A percentile compares a stretch with the other conserved stretches of the same genome.
phyloP scores from a whole-genome alignment of 1,140 invertebrate genomes.

The Cotesia glomerata region DNA sequence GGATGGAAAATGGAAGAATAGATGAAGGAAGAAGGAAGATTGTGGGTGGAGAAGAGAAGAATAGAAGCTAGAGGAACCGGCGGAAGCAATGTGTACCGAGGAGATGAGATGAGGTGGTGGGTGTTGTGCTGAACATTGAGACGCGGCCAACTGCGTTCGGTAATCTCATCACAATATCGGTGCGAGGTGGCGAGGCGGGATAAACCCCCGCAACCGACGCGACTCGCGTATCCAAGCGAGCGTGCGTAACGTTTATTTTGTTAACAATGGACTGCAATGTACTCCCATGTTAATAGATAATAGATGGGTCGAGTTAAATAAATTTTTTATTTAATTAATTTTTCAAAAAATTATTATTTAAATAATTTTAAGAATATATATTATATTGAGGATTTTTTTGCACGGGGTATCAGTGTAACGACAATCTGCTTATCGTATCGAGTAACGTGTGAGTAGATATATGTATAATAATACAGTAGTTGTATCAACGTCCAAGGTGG shows the following conservation, averaged over 20 bases:
- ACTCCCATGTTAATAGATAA: slow-evolving; percentile 15
- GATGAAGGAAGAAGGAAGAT: background rate
- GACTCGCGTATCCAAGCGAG: slow-evolving; percentile 36
- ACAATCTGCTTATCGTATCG: too few species aligned
- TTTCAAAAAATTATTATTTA: too few species aligned
- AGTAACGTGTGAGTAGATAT: too few species aligned
- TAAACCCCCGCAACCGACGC: slow-evolving; percentile 49
- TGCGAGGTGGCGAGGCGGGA: slow-evolving; percentile 60
- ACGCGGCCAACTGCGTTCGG: slow-evolving; percentile 59
- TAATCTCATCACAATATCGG: slow-evolving; percentile 64
- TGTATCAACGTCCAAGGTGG: too few species aligned
- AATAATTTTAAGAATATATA: too few species aligned
- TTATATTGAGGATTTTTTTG: too few species aligned
- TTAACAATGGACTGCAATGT: slow-evolving; percentile 37
- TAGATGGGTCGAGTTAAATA: background rate
- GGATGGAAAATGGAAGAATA: background rate
- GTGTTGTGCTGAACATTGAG: slow-evolving; percentile 57
- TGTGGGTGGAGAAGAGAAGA: background rate
- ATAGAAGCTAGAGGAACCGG: slow-evolving; percentile 4
- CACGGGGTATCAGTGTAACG: too few species aligned
- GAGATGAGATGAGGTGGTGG: slow-evolving; percentile 11
- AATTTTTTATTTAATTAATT: background rate
- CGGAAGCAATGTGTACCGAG: slow-evolving; percentile 25
- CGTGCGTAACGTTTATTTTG: slow-evolving; percentile 47
- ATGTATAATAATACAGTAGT: too few species aligned